These are phyloP conservation scores for Drosophila kohkoa DNA, from an alignment of 1,140 invertebrate species.

Conservation along the genomic window DNA sequence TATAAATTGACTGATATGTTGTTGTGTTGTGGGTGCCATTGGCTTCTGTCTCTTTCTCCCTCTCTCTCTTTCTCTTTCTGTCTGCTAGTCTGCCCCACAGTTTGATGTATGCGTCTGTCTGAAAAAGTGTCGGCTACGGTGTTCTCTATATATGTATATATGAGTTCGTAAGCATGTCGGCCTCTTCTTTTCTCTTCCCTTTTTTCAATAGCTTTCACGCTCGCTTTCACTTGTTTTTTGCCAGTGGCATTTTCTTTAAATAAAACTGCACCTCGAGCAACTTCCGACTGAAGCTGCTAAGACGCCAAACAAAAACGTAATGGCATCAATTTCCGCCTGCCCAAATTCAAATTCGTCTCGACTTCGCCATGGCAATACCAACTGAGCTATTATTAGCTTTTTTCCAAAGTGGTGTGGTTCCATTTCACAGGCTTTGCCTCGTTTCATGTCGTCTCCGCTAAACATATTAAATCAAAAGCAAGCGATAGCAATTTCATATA, in stretches of 20 bases:
- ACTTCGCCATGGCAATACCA: conserved; percentile 39
- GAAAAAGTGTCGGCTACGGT: conserved; percentile 40
- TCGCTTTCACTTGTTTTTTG: conserved; percentile 66
- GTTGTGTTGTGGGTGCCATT: conserved; percentile 56
- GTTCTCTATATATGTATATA: not conserved
- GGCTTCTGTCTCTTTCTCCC: conserved; percentile 16
- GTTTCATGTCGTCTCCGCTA: not conserved
- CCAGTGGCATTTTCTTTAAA: conserved; percentile 64
- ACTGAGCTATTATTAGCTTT: conserved; percentile 49
- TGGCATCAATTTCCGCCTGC: conserved; percentile 76
- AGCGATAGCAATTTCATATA: not conserved
- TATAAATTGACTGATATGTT: conserved; percentile 80
- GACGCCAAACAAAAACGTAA: conserved; percentile 63
- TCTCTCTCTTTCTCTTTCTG: conserved; percentile 36
- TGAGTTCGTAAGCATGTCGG: not conserved
- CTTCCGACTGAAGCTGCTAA: conserved; percentile 49
- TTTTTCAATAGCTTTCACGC: conserved; percentile 22
- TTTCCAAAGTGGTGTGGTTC: conserved; percentile 38
- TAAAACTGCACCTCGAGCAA: conserved; percentile 58
- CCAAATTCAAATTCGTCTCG: conserved; percentile 58
- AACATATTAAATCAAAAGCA: not conserved
- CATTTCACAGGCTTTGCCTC: conserved; percentile 30
- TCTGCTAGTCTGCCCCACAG: conserved; percentile 26
- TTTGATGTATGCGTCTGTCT: conserved; percentile 75
- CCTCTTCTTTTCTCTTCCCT: not conserved